Evolutionary conservation across 2,113 vertebrate genomes (phyloP).

Genomic region (Limanda limanda): DNA sequence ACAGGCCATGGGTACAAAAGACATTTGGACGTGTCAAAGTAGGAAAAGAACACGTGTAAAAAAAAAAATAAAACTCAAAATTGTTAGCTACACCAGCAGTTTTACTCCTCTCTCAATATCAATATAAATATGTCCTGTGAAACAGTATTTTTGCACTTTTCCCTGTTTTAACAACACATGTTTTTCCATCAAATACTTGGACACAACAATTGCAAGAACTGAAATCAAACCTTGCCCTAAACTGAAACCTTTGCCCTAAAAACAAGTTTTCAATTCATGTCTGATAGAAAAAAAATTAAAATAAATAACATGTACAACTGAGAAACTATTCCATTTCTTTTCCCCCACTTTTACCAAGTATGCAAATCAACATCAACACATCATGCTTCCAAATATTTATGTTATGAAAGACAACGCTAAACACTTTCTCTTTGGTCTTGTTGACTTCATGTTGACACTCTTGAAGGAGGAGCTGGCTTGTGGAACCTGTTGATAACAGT

Average conservation of each 20-base stretch:
- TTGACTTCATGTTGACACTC: conserved; percentile 18
- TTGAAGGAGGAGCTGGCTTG: conserved; percentile 29
- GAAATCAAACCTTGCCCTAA: not conserved
- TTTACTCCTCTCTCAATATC: not conserved
- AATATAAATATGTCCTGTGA: not conserved
- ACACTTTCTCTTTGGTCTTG: not conserved
- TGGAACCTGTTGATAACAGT: conserved; percentile 7
- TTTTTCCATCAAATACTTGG: not conserved
- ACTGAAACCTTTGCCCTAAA: not conserved
- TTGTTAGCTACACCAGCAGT: too few relatives aligned
- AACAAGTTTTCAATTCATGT: not conserved
- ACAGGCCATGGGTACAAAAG: too few relatives aligned
- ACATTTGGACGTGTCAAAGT: too few relatives aligned
- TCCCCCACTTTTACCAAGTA: not conserved
- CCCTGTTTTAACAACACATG: too few relatives aligned
- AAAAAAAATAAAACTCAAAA: too few relatives aligned
- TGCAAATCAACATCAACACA: not conserved
- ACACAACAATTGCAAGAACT: not conserved
- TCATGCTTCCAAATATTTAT: not conserved
- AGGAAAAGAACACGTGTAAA: too few relatives aligned
- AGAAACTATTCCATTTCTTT: not conserved
- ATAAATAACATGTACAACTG: not conserved
- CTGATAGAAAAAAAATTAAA: not conserved
- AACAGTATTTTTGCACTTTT: not conserved
- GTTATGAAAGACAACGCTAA: not conserved